These are phyloP conservation scores for Panopea generosa DNA, from an alignment of 2,888 invertebrate species.

Conservation along the genomic window DNA sequence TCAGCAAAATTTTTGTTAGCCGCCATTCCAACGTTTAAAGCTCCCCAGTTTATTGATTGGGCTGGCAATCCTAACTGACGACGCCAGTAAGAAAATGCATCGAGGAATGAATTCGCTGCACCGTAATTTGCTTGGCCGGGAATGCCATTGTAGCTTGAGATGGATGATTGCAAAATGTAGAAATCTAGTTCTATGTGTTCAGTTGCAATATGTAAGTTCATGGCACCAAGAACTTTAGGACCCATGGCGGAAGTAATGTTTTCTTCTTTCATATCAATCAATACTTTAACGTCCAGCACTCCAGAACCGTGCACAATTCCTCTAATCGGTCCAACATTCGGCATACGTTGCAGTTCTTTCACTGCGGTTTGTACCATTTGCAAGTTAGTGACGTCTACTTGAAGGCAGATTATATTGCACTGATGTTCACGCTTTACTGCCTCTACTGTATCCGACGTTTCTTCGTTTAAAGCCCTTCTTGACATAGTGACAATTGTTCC, in stretches of 20 bases:
- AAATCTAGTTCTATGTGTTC: slow-evolving; percentile 53
- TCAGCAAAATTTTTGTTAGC: slow-evolving; percentile 8
- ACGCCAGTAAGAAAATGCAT: slow-evolving; percentile 63
- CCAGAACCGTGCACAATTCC: slow-evolving; percentile 68
- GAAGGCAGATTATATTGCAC: slow-evolving; percentile 51
- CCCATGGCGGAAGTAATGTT: slow-evolving; percentile 22
- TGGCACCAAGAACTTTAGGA: slow-evolving; percentile 64
- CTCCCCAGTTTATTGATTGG: slow-evolving; percentile 73
- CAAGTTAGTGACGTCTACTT: slow-evolving; percentile 61
- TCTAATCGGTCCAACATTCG: slow-evolving; percentile 25
- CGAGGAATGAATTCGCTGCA: slow-evolving; percentile 70
- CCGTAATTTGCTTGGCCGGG: slow-evolving; percentile 70
- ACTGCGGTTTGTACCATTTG: slow-evolving; percentile 49
- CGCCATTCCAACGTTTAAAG: slow-evolving; percentile 64
- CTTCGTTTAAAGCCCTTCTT: slow-evolving; percentile 37
- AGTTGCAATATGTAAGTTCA: slow-evolving; percentile 67
- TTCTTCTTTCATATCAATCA: slow-evolving; percentile 43
- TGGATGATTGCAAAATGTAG: slow-evolving; percentile 72
- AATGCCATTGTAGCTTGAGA: slow-evolving; percentile 65
- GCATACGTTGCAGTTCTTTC: slow-evolving; percentile 21
- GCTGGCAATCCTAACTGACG: slow-evolving; percentile 40
- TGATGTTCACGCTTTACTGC: slow-evolving; percentile 18
- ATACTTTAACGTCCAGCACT: slow-evolving; percentile 42
- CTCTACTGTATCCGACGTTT: slow-evolving; percentile 41
- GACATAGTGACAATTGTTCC: slow-evolving; percentile 58